Conservation (phyloP, 2,888 invertebrate genomes). For the Latrodectus hesperus region DNA sequence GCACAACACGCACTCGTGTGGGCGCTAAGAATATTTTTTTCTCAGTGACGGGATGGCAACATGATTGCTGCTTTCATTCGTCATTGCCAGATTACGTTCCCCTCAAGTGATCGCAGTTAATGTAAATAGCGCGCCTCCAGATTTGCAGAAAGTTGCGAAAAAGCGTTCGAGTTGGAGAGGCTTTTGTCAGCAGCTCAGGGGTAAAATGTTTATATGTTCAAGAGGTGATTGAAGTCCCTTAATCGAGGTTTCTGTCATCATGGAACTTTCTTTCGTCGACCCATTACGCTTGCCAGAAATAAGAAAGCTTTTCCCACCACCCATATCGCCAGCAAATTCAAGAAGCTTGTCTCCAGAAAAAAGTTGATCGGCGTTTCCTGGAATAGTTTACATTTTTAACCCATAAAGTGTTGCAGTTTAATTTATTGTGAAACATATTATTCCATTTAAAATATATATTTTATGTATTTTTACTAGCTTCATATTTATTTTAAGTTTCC, state of each 20-base stretch:
- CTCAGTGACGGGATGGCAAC: conserved; percentile 4
- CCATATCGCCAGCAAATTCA: neutral
- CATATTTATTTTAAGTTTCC: too few relatives aligned
- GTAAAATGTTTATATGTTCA: conserved; percentile 63
- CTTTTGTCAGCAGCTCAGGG: conserved; percentile 39
- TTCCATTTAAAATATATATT: too few relatives aligned
- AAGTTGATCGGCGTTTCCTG: neutral
- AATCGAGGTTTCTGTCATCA: conserved; percentile 63
- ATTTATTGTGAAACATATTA: too few relatives aligned
- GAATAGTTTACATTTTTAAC: neutral
- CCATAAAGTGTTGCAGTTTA: too few relatives aligned
- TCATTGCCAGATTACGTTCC: conserved; percentile 34
- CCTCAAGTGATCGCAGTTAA: conserved; percentile 32
- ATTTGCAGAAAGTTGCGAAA: conserved; percentile 22
- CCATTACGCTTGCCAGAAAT: conserved; percentile 48
- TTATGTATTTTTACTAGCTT: too few relatives aligned
- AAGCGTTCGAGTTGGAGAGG: conserved; percentile 9
- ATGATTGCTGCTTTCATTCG: conserved; percentile 28
- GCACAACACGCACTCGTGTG: conserved; percentile 13
- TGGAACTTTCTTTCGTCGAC: conserved; percentile 48
- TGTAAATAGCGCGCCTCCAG: conserved; percentile 49
- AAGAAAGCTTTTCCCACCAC: neutral
- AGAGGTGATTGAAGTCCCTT: conserved; percentile 64
- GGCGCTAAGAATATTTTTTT: conserved; percentile 22
- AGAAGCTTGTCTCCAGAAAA: neutral